phyloP scores from a whole-genome alignment of 2,113 vertebrate species.

The Nerophis ophidion region DNA sequence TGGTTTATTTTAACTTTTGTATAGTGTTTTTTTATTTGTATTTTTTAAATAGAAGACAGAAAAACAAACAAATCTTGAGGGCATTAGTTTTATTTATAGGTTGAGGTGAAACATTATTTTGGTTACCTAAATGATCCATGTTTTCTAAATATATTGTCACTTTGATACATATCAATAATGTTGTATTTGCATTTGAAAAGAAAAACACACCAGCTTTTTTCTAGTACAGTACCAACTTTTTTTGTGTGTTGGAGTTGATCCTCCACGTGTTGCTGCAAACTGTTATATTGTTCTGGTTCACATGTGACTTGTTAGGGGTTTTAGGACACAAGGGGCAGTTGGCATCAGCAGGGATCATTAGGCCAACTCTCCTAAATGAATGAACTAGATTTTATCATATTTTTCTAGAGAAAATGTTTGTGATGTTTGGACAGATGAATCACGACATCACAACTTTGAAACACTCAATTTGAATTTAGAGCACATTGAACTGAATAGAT shows the following conservation, averaged over 20 bases:
- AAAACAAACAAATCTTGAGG: conserved; percentile 39
- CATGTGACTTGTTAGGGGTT: conserved; percentile 20
- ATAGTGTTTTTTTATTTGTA: conserved; percentile 48
- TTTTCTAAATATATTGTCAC: conserved; percentile 58
- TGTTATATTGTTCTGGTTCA: conserved; percentile 26
- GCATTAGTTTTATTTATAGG: conserved; percentile 77
- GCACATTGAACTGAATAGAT: conserved; percentile 29
- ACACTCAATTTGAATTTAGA: conserved; percentile 32
- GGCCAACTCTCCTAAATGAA: conserved; percentile 19
- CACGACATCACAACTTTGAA: conserved; percentile 35
- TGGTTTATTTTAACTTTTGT: conserved; percentile 37
- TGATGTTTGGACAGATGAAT: conserved; percentile 32
- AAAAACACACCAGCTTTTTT: conserved; percentile 50
- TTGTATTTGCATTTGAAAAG: conserved; percentile 43
- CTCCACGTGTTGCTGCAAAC: conserved; percentile 36
- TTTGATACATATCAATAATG: conserved; percentile 51
- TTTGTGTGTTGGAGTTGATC: conserved; percentile 20
- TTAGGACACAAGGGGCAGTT: conserved; percentile 16
- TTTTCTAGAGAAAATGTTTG: conserved; percentile 32
- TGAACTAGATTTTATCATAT: conserved; percentile 38
- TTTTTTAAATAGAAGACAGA: conserved; percentile 45
- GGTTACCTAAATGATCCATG: conserved; percentile 30
- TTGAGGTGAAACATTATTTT: conserved; percentile 46
- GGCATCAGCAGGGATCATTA: conserved; percentile 35
- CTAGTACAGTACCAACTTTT: conserved; percentile 40